Percentiles rank a stretch among this genome's conserved stretches.
Conservation (phyloP, 2,113 vertebrate species). For the Epinephelus moara region DNA sequence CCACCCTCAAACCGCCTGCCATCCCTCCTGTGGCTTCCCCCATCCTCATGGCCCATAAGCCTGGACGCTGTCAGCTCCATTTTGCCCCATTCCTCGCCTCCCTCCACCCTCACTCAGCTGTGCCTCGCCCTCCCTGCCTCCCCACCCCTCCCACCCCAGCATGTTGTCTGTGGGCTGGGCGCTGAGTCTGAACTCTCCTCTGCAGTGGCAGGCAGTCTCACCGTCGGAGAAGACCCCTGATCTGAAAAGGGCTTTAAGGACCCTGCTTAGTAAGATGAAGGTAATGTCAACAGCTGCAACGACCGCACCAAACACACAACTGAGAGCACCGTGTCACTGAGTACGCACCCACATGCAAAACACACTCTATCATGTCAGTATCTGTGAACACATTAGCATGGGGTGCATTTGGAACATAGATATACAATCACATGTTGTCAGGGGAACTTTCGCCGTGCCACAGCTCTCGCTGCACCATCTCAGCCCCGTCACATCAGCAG, state of each 20-base stretch:
- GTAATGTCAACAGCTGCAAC: slow-evolving; percentile 79
- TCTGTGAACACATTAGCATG: slow-evolving; percentile 26
- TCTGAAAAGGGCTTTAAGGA: slow-evolving; percentile 90
- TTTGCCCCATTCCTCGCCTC: slow-evolving; percentile 49
- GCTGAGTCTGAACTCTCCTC: slow-evolving; percentile 86
- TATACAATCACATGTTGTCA: neutral
- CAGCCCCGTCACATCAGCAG: slow-evolving; percentile 45
- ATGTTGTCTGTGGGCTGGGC: slow-evolving; percentile 78
- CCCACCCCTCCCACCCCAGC: slow-evolving; percentile 57
- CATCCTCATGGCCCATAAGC: slow-evolving; percentile 39
- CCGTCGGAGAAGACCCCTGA: slow-evolving; percentile 89
- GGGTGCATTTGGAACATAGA: neutral
- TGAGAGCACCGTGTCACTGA: slow-evolving; percentile 47
- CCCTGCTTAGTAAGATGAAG: slow-evolving; percentile 90
- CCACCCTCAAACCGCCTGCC: slow-evolving; percentile 13
- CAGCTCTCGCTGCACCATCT: slow-evolving; percentile 43
- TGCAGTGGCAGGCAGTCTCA: slow-evolving; percentile 88
- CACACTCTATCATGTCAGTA: neutral
- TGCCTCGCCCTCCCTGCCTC: slow-evolving; percentile 7
- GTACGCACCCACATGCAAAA: slow-evolving; percentile 31
- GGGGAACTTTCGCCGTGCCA: neutral
- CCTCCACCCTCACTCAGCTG: slow-evolving; percentile 50
- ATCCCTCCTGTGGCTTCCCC: slow-evolving; percentile 17
- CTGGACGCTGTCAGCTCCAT: slow-evolving; percentile 43
- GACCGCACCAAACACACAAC: slow-evolving; percentile 57